phyloP scores from a whole-genome alignment of 2,797 vertebrate species.

The Hephaestus fuliginosus region DNA sequence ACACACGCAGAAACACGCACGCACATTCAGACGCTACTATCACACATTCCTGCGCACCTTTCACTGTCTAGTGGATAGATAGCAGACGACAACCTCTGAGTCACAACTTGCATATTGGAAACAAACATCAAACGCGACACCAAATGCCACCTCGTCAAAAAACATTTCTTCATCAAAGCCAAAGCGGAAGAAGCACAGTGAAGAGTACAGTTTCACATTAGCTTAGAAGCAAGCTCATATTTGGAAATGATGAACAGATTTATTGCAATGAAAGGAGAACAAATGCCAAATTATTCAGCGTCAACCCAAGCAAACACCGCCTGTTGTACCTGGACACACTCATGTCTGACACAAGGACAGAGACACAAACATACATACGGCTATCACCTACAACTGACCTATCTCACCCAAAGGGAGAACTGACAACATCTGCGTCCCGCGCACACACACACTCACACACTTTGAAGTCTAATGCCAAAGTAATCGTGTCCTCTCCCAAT shows the following conservation, averaged over 20 bases:
- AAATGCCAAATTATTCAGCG: neutral
- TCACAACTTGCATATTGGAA: constrained; percentile 34
- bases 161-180: constrained; percentile 34
- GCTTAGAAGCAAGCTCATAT: constrained; percentile 10
- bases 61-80: constrained; percentile 4
- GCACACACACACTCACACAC: constrained; percentile 9
- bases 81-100: constrained; percentile 20
- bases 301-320: constrained; percentile 33
- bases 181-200: constrained; percentile 13
- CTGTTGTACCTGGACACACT: constrained; percentile 16
- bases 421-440: constrained; percentile 39
- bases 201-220: constrained; percentile 14
- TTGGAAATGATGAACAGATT: constrained; percentile 30
- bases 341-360: constrained; percentile 19
- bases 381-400: constrained; percentile 43
- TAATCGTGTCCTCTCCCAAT: constrained; percentile 14
- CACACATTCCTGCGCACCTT: constrained; percentile 6
- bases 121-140: constrained; percentile 41
- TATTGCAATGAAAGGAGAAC: constrained; percentile 4
- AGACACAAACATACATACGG: neutral
- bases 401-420: constrained; percentile 29
- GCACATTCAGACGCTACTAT: neutral
- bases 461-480: constrained; percentile 36
- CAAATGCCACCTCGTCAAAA: constrained; percentile 38
- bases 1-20: neutral